A percentile compares a stretch with the other conserved stretches of the same genome.
Conservation (phyloP, 2,797 vertebrate species). For the Sarcophilus harrisii region DNA sequence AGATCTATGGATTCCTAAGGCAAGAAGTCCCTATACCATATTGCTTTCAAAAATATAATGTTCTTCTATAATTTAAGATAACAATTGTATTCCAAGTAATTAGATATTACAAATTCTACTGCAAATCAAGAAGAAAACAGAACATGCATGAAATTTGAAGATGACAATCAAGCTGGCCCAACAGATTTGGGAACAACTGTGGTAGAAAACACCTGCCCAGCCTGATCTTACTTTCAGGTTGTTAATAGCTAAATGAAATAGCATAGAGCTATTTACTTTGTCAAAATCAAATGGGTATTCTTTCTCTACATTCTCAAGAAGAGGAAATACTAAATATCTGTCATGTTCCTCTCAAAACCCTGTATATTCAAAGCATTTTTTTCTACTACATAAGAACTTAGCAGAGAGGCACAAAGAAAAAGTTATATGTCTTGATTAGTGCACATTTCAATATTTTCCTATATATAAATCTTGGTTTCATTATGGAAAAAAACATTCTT, state of each 20-base stretch:
- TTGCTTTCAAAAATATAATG: background rate
- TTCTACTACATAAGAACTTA: constrained; percentile 3
- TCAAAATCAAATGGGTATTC: rapidly evolving
- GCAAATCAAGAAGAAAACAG: background rate
- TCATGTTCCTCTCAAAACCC: background rate
- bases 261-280: rapidly evolving
- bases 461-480: constrained; percentile 12
- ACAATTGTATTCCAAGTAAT: background rate
- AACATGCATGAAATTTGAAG: background rate
- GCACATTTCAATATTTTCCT: background rate
- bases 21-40: background rate
- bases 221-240: rapidly evolving
- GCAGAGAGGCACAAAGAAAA: background rate
- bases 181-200: background rate
- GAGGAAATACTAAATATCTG: background rate
- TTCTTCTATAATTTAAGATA: background rate
- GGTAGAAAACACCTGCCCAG: rapidly evolving
- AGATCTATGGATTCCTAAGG: background rate
- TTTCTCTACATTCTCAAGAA: background rate
- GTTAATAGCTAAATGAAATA: background rate
- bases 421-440: background rate
- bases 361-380: constrained; percentile 15
- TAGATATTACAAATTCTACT: background rate
- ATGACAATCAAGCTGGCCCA: background rate
- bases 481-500: background rate